Conservation (phyloP, 53 echinoderm and acorn worm species). For the Arbacia lixula region DNA sequence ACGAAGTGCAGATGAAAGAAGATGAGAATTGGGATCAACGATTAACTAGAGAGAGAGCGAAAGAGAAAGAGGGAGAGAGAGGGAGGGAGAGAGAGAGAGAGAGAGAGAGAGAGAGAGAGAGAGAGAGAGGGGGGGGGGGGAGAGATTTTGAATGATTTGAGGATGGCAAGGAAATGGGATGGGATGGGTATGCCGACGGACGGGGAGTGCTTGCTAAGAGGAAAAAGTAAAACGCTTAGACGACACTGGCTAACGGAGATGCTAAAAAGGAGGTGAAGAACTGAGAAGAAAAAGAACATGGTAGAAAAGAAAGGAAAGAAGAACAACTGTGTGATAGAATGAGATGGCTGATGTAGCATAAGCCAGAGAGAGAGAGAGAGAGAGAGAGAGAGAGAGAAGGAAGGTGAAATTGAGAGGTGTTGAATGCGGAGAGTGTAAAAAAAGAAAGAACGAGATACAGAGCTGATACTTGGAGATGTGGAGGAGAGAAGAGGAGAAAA, state of each 20-base stretch:
- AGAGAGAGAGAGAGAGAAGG: neutral
- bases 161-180: neutral
- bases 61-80: slow-evolving; percentile 1
- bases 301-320: neutral
- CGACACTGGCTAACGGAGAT: neutral
- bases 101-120: neutral
- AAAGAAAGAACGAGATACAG: neutral
- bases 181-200: neutral
- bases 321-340: neutral
- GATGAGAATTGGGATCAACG: no score
- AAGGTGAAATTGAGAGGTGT: no score
- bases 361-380: neutral
- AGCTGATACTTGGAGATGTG: no score
- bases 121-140: neutral
- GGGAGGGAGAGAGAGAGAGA: neutral
- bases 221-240: neutral
- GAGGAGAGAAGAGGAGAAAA: no score
- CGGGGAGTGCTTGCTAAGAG: neutral
- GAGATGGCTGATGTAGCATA: neutral
- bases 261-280: neutral
- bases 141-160: neutral
- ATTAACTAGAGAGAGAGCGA: no score
- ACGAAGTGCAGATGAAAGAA: no score
- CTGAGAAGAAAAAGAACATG: neutral
- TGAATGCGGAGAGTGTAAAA: neutral